Conservation (phyloP, 1,140 invertebrate species). For the Asbolus verrucosus region DNA sequence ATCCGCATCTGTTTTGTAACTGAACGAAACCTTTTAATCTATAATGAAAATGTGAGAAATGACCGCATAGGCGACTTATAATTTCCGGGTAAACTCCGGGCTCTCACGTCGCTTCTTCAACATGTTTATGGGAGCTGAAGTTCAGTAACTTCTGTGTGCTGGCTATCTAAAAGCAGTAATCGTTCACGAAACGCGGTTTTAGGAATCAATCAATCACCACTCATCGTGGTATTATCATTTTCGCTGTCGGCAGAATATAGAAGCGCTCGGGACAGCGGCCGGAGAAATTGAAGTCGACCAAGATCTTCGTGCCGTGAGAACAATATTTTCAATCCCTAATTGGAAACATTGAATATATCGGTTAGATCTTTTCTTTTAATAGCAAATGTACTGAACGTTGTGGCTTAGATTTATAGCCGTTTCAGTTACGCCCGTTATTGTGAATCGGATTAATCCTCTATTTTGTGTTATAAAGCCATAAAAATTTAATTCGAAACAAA, state of each 20-base stretch:
- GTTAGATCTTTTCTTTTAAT: slow-evolving; percentile 29
- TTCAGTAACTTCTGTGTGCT: slow-evolving; percentile 22
- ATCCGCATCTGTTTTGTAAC: too few species aligned
- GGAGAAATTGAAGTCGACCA: slow-evolving; percentile 33
- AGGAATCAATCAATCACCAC: slow-evolving; percentile 33
- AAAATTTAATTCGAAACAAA: not conserved
- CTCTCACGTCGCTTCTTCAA: slow-evolving; percentile 4
- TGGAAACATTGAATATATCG: slow-evolving; percentile 19
- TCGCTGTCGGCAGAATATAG: slow-evolving; percentile 22
- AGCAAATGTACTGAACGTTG: slow-evolving; percentile 8
- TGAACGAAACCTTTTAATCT: too few species aligned
- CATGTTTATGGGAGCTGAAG: slow-evolving; percentile 2
- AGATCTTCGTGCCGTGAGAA: slow-evolving; percentile 25
- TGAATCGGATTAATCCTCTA: not conserved
- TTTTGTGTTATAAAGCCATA: not conserved
- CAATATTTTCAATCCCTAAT: slow-evolving; percentile 36
- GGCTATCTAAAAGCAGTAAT: slow-evolving; percentile 13
- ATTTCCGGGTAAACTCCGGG: slow-evolving; percentile 7
- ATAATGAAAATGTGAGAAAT: not conserved
- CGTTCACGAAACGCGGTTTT: slow-evolving; percentile 26
- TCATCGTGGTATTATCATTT: slow-evolving; percentile 25
- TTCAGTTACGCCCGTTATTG: not conserved
- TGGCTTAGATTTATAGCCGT: slow-evolving; percentile 1
- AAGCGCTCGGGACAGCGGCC: slow-evolving; percentile 12
- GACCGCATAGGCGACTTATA: not conserved